Base-by-base conservation (phyloP, 2,888 invertebrate genomes). In the Entomobrya multifasciata region DNA sequence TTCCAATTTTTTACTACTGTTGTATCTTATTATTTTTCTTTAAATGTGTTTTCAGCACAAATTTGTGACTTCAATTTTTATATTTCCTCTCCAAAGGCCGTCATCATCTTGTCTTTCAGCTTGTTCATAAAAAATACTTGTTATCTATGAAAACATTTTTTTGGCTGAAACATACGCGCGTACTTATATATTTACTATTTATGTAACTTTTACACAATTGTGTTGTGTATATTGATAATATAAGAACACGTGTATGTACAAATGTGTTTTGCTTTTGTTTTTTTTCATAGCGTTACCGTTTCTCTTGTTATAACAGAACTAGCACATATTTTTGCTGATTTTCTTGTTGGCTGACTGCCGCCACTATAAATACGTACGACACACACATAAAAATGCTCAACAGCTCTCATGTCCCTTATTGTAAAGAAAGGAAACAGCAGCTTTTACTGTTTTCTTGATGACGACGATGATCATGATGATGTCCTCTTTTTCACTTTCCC, bases 321-420 rank as follows among this genome's bases (percentile, higher is more conserved):
- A 27, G 13, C 27, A 74, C 49, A 47, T 47, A 52, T 62, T 78
- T 22, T 79, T 65, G 80, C 55, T 79, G 79, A 81, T 81, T 81
- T 70, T 70, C 67, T 67, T 81, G 44, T 72, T 81, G 81, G 81
- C 81, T 72, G 70, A 6, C 49, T 81, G 81, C 72, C 81, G 81
- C 72, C 81, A 11, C 44, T 22, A 67, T 67, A 67, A 67, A 67
- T 67, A 67, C 67, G 41, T 67, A 60, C 79, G 76, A 52, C 76
- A 76, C 76, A 52, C 41, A 49, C 76, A 57, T 76, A 72, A 67
- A 30, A 52, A 74, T 74, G 27, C 74, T 30, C 52, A 74, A 74
- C 49, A 74, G 27, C 15, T 30, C 25, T n/a, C 25, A 25, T 17
- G 67, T 44, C 27, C 52, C 49, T 25, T 74, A 74, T 52, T 74